Conservation (phyloP, 2,888 invertebrate genomes). For the Anticlea derivata region DNA sequence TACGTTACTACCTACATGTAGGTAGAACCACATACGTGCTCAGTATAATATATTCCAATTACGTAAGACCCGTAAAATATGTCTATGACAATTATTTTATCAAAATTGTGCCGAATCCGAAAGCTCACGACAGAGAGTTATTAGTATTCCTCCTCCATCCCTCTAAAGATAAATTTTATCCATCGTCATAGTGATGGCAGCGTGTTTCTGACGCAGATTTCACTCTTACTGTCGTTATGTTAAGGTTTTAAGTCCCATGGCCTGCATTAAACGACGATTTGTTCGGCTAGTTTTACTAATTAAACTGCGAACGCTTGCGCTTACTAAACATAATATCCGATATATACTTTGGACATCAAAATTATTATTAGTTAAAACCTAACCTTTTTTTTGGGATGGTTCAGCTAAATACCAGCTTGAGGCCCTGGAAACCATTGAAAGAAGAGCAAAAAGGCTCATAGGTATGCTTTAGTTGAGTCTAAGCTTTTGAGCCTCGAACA, state of each 20-base stretch:
- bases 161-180: constrained; percentile 41
- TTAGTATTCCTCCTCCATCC: constrained; percentile 41
- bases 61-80: neutral
- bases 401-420: too few species aligned
- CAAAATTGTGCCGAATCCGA: constrained; percentile 15
- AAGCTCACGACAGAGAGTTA: constrained; percentile 28
- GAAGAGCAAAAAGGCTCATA: too few species aligned
- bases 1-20: too few species aligned
- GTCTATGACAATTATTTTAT: constrained; percentile 17
- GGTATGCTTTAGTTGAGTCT: too few species aligned
- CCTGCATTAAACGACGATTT: constrained; percentile 16
- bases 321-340: constrained; percentile 17
- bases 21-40: neutral
- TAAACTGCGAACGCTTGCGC: constrained; percentile 20
- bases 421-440: too few species aligned
- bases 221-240: constrained; percentile 3
- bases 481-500: too few species aligned
- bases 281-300: constrained; percentile 22
- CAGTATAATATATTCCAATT: neutral
- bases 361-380: too few species aligned
- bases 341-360: too few species aligned
- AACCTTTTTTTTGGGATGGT: too few species aligned
- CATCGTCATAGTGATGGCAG: constrained; percentile 38
- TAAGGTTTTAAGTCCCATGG: constrained; percentile 14
- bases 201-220: constrained; percentile 23